Conservation (phyloP, 1,140 invertebrate genomes). For the Saxidomus purpurata region DNA sequence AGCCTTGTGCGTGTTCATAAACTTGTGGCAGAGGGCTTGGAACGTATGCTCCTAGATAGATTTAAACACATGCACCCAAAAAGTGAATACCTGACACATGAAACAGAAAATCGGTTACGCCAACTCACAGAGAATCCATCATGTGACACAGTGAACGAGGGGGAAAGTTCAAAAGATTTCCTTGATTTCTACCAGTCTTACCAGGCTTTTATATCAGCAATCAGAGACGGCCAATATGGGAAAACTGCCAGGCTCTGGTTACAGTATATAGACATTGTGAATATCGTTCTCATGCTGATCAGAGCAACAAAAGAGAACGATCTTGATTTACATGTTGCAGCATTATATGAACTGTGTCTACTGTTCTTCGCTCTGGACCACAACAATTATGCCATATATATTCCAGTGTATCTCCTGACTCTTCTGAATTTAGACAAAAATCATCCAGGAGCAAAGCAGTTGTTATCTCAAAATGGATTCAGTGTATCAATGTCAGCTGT, state of each 20-base stretch:
- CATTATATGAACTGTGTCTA: not conserved
- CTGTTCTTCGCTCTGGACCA: constrained; percentile 45
- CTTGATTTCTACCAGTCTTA: not conserved
- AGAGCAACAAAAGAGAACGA: constrained; percentile 25
- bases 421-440: constrained; percentile 9
- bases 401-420: constrained; percentile 21
- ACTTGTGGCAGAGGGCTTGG: constrained; percentile 66
- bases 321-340: constrained; percentile 4
- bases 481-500: constrained; percentile 30
- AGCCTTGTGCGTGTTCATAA: constrained; percentile 68
- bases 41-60: constrained; percentile 22
- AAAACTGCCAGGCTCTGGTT: constrained; percentile 72
- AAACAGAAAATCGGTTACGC: not conserved
- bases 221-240: constrained; percentile 28
- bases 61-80: not conserved
- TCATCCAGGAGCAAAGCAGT: constrained; percentile 25
- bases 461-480: not conserved
- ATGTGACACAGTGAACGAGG: not conserved
- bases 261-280: constrained; percentile 66
- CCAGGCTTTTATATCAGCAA: not conserved
- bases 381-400: constrained; percentile 45
- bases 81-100: not conserved
- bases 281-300: not conserved
- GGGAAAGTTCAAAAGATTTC: not conserved
- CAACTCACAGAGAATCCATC: not conserved